Conservation (phyloP, 2,888 invertebrate species). For the Trissoscelio sp. region DNA sequence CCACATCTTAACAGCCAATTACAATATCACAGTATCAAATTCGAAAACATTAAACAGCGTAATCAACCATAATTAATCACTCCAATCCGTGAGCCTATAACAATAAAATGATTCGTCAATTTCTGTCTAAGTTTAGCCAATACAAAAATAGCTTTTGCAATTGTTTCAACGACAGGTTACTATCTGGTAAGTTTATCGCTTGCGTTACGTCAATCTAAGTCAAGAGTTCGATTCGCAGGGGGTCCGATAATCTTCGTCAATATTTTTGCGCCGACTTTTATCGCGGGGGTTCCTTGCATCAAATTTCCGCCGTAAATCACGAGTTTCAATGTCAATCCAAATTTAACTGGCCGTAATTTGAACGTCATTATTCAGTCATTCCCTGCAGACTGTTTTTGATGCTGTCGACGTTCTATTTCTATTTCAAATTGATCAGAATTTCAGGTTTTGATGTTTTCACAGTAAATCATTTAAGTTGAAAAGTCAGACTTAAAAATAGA, state of each 20-base stretch:
- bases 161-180: slow-evolving; percentile 10
- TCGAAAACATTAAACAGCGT: too few relatives aligned
- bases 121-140: slow-evolving; percentile 12
- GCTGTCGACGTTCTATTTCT: not conserved
- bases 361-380: not conserved
- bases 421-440: not conserved
- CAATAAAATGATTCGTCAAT: too few relatives aligned
- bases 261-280: slow-evolving; percentile 66
- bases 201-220: slow-evolving; percentile 42
- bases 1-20: too few relatives aligned
- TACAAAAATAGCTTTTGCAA: slow-evolving; percentile 33
- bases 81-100: too few relatives aligned
- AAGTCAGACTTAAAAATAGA: not conserved
- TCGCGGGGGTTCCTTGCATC: not conserved
- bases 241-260: slow-evolving; percentile 72
- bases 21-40: too few relatives aligned
- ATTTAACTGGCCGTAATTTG: not conserved
- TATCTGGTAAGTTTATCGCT: slow-evolving; percentile 38
- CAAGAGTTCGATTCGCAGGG: slow-evolving; percentile 66
- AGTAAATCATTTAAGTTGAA: not conserved
- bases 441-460: not conserved
- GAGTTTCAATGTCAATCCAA: not conserved
- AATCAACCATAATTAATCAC: too few relatives aligned
- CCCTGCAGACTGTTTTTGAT: not conserved
- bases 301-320: not conserved